Base-by-base conservation (phyloP, 2,888 invertebrate genomes). In the Ophion ellenae region DNA sequence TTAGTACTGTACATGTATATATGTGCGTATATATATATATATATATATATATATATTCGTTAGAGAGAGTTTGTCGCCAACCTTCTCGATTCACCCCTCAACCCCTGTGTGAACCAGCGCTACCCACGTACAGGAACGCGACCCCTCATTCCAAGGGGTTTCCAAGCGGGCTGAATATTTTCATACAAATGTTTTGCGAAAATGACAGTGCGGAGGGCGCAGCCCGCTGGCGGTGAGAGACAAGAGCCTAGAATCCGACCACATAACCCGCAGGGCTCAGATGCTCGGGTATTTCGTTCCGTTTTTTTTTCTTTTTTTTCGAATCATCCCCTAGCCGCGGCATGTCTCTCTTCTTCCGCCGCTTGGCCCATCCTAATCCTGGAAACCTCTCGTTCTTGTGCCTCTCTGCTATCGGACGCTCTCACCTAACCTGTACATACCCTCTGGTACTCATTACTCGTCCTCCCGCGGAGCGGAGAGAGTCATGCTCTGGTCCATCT, bases 161-260 rank as follows among this genome's bases (percentile, higher is more conserved):
- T 84, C 86, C 84, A 81, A 86, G 78, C 79, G 83, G 61, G 83
- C 81, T 75, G 90, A 89, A 91, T 90, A 91, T 92, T 92, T 92
- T 91, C 92, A 90, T 91, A 91, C 92, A 91, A 92, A 90, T 91
- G 91, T 91, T 89, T 89, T 84, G 86, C 89, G 90, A 89, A 91
- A 91, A 91, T 89, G 90, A 89, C 90, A 88, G 87, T 71, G 81
- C 77, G 71, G 83, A 63, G 24, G 71, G 57, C 24, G 45, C 69
- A 63, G 36, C 57, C 67, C 64, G 28, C 73, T 85, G 63, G 57
- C 47, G 77, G 75, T 71, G 87, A 40, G 67, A 76, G 69, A 64
- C 63, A 74, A 83, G 59, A 64, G 83, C 59, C 85, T 81, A 84
- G 85, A 87, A 88, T 89, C 87, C 89, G 85, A 89, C 89, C 89